Base-by-base conservation (phyloP, 2,888 invertebrate species). In the Euclidia mi region DNA sequence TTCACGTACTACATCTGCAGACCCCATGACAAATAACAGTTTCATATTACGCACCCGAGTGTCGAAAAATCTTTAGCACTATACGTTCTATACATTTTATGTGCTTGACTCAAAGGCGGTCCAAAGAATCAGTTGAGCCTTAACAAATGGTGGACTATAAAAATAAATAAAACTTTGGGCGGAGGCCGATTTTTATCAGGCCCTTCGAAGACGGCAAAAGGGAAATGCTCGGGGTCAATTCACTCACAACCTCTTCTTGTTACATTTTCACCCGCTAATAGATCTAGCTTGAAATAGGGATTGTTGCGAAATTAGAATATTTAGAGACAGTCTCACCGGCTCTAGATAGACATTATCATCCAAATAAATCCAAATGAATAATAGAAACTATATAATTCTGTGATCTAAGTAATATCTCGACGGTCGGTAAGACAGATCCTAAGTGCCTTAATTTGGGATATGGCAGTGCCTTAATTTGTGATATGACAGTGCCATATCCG, bases 141-240 rank as follows among this genome's bases (percentile, higher is more conserved):
- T 83, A 85, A 87, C 82, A 85, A 87, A 89, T 87, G 84, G 81
- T 53, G 7, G 78, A 78, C 78, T 75, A 84, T 89, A 87, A 87
- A 85, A 88, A 89, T 87, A 89, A 88, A 88, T 85, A 87, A 88
- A 88, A 87, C 82, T 87, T 79, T 77, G 71, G 79, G 79, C 63
- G 70, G 75, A 63, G 71, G 74, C 67, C 74, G 76, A 71, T 77
- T 83, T 83, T 84, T 86, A 86, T 86, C 84, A 75, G 74, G 64
- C 75, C 72, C 66, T 78, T 76, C 71, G 65, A 79, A 76, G 74
- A 72, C 72, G 77, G 71, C 71, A 72, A 81, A 77, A 50, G 76
- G 79, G 66, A 83, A 85, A 84, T 68, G 68, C 72, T 63, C 60
- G 59, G 71, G 85, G 81, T 81, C 82, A 84, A 84, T 79, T 80